Conservation (phyloP, 64 coral and sea anemone species). For the Actinia tenebrosa region DNA sequence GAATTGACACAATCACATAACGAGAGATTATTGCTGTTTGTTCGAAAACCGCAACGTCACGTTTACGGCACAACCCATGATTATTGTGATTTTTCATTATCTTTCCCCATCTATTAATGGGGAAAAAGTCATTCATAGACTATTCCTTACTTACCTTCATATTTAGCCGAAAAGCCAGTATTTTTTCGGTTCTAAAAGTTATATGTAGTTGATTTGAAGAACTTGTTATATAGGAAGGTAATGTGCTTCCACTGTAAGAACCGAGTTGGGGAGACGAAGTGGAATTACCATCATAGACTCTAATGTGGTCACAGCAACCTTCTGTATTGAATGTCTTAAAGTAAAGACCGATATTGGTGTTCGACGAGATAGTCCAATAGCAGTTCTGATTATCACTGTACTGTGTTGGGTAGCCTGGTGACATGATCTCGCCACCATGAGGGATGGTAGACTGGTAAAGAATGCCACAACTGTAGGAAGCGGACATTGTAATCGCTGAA, state of each 20-base stretch:
- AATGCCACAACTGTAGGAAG: neutral
- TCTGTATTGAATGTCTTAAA: conserved; percentile 14
- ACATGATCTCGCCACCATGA: neutral
- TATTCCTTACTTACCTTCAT: conserved; percentile 11
- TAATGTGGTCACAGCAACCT: neutral
- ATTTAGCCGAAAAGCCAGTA: conserved; percentile 23
- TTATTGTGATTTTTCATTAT: no score
- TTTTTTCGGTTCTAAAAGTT: conserved; percentile 1
- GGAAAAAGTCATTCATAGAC: no score
- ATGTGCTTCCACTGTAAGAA: neutral
- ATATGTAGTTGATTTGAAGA: conserved; percentile 9
- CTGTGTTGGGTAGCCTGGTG: neutral
- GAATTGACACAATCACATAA: no score
- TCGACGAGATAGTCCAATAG: conserved; percentile 11
- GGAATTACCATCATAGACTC: conserved; percentile 24
- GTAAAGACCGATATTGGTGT: conserved; percentile 5
- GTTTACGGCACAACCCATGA: no score
- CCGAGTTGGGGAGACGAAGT: conserved; percentile 5
- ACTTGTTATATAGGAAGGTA: conserved; percentile 19
- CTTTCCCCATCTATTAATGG: no score
- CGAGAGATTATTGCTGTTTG: no score
- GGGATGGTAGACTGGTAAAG: neutral
- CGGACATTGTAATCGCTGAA: no score
- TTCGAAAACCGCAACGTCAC: no score
- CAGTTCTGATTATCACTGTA: neutral